Evolutionary conservation across 2,888 invertebrate species (phyloP).

Genomic region (Heliconius cydno): DNA sequence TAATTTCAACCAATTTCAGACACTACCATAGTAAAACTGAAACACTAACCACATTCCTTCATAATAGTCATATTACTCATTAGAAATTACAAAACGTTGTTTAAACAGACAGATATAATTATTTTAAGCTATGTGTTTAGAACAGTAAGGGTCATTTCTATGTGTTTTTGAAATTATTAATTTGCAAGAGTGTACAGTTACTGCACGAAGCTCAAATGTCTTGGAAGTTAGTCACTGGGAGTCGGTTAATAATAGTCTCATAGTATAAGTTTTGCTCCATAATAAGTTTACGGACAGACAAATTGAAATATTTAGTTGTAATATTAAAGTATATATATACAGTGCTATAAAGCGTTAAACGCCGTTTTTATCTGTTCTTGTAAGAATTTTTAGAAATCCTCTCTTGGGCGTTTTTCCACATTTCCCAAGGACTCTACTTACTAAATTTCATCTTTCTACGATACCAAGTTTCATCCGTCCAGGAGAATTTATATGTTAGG

Average conservation of each 20-base stretch:
- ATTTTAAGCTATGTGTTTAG: constrained; percentile 10
- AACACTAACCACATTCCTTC: constrained; percentile 7
- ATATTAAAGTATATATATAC: background rate
- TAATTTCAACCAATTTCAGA: constrained; percentile 5
- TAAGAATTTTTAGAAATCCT: too few species aligned
- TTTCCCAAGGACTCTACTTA: too few species aligned
- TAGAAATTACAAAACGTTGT: constrained; percentile 18
- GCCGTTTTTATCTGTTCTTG: too few species aligned
- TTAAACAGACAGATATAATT: constrained; percentile 14
- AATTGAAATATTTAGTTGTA: background rate
- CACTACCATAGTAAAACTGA: background rate
- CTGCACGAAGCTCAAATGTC: constrained; percentile 17
- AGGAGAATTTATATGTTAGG: too few species aligned
- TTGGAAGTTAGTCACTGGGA: constrained; percentile 21
- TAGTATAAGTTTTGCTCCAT: background rate
- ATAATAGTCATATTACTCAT: constrained; percentile 11
- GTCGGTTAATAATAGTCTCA: constrained; percentile 19
- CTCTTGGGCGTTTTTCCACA: too few species aligned
- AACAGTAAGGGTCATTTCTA: constrained; percentile 13
- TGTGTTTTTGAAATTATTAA: background rate
- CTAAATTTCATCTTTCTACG: too few species aligned
- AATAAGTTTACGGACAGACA: background rate
- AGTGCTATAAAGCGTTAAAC: too few species aligned
- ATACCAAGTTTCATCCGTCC: too few species aligned
- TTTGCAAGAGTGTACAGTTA: constrained; percentile 6